These are phyloP conservation scores for Macrobrachium rosenbergii DNA, from an alignment of 1,140 invertebrate species.

Conservation along the genomic window DNA sequence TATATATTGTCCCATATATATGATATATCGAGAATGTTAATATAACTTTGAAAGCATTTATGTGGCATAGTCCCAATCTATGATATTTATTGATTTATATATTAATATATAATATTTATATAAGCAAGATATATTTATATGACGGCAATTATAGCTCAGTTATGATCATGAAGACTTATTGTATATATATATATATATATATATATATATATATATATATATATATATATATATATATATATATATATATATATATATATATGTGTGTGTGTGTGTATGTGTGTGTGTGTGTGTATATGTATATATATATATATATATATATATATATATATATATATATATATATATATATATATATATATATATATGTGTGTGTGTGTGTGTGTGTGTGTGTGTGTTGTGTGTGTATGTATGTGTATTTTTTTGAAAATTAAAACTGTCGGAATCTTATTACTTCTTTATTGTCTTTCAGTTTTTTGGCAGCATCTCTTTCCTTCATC, in stretches of 20 bases:
- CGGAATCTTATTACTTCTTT: no score
- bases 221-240: conserved; percentile 44
- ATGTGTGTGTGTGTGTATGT: conserved; percentile 25
- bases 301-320: background rate
- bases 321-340: background rate
- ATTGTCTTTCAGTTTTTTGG: no score
- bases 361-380: background rate
- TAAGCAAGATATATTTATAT: no score
- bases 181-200: background rate
- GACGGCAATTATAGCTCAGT: no score
- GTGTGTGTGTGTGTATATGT: conserved; percentile 18
- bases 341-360: background rate
- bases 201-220: conserved; percentile 31
- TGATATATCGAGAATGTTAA: no score
- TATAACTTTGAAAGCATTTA: no score
- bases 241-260: conserved; percentile 44
- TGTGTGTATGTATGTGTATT: background rate
- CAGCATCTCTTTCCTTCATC: no score
- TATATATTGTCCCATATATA: no score
- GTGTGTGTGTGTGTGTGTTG: background rate
- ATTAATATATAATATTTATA: no score
- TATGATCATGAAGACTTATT: no score
- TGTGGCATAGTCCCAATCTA: no score
- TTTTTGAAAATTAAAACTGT: background rate
- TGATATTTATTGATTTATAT: no score